A percentile compares a stretch with the other conserved stretches of the same genome.
Conservation (phyloP, 23 tunicate genomes). For the Phallusia fumigata region DNA sequence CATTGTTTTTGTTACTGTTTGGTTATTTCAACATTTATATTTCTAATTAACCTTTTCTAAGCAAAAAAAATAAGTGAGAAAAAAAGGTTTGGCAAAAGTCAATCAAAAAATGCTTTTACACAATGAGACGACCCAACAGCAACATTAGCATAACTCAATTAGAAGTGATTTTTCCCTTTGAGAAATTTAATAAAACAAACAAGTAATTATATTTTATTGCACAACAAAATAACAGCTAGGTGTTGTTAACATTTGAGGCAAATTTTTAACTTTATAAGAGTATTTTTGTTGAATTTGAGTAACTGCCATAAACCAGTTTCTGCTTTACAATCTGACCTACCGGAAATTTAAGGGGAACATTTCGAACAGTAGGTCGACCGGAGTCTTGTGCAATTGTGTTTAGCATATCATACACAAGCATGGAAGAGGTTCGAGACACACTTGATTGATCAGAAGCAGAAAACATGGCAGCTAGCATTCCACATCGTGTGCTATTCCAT, state of each 20-base stretch:
- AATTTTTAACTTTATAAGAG: too few relatives aligned
- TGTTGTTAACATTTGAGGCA: too few relatives aligned
- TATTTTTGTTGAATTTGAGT: too few relatives aligned
- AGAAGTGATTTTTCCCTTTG: too few relatives aligned
- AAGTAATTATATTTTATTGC: too few relatives aligned
- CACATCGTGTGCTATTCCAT: background rate
- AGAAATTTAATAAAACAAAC: too few relatives aligned
- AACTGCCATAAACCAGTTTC: too few relatives aligned
- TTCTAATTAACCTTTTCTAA: background rate
- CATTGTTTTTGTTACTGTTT: too few relatives aligned
- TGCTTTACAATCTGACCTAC: background rate
- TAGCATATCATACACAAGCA: background rate
- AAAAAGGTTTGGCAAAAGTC: background rate
- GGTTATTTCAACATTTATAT: too few relatives aligned
- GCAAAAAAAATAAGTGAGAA: background rate
- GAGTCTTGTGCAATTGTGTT: background rate
- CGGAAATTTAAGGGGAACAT: slow-evolving; percentile 2
- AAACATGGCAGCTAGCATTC: background rate
- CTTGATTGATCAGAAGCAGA: background rate
- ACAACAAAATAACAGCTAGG: background rate
- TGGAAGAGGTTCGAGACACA: background rate
- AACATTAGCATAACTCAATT: too few relatives aligned
- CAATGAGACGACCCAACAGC: too few relatives aligned
- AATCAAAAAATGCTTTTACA: background rate
- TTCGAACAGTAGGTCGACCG: background rate